phyloP scores from a whole-genome alignment of 1,140 invertebrate species.

The Macrobrachium rosenbergii region DNA sequence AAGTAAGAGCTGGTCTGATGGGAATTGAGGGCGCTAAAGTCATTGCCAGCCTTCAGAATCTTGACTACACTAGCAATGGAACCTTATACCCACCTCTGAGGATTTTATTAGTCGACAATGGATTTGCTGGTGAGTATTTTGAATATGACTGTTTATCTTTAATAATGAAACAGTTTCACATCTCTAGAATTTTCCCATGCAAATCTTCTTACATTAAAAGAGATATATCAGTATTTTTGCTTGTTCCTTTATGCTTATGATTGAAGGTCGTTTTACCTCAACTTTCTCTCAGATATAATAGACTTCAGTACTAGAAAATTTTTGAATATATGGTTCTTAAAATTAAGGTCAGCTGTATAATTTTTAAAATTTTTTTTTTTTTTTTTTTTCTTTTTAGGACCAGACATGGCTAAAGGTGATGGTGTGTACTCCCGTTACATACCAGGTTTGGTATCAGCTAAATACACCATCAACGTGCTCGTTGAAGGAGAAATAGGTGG shows the following conservation, averaged over 20 bases:
- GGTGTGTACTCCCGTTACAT: slow-evolving; percentile 78
- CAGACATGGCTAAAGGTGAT: slow-evolving; percentile 77
- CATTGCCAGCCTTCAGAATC: slow-evolving; percentile 53
- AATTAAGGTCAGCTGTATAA: too few relatives aligned
- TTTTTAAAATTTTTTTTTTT: slow-evolving; percentile 41
- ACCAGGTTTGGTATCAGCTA: slow-evolving; percentile 68
- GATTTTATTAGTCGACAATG: slow-evolving; percentile 57
- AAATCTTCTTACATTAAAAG: slow-evolving; percentile 16
- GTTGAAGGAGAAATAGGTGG: slow-evolving; percentile 57
- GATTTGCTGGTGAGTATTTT: slow-evolving; percentile 53
- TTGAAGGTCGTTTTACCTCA: not conserved
- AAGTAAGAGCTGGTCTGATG: slow-evolving; percentile 49
- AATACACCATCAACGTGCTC: slow-evolving; percentile 57
- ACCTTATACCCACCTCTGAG: slow-evolving; percentile 48
- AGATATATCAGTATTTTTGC: too few relatives aligned
- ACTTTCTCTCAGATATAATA: too few relatives aligned
- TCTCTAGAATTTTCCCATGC: not conserved
- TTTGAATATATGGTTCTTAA: too few relatives aligned
- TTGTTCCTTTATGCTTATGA: not conserved
- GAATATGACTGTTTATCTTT: too few relatives aligned
- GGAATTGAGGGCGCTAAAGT: slow-evolving; percentile 58
- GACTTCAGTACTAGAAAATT: too few relatives aligned
- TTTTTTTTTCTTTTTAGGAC: slow-evolving; percentile 71
- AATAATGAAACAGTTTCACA: too few relatives aligned
- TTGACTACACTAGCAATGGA: slow-evolving; percentile 63